These are phyloP conservation scores for Campoletis raptor DNA, from an alignment of 2,888 invertebrate species.

Conservation along the genomic window DNA sequence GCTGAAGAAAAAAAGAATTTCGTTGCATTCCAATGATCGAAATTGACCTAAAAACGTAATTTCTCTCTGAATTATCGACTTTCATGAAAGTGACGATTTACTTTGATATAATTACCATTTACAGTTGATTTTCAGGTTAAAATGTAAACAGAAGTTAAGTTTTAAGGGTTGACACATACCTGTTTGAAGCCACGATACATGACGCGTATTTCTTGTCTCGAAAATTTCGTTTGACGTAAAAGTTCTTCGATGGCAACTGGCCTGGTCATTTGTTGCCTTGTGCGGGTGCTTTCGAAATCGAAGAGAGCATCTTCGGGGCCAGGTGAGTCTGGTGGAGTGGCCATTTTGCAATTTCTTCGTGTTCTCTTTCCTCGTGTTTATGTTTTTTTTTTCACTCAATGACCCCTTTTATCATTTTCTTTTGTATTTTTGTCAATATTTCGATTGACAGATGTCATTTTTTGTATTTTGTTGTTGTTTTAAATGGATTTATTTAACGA, in stretches of 20 bases:
- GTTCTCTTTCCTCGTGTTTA: not conserved
- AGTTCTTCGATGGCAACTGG: constrained; percentile 96
- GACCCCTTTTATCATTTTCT: not conserved
- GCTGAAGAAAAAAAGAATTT: too few relatives aligned
- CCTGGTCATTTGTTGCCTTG: constrained; percentile 90
- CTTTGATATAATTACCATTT: not conserved
- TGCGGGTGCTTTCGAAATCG: constrained; percentile 92
- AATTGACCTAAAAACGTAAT: too few relatives aligned
- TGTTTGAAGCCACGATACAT: constrained; percentile 99
- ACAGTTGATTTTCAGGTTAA: not conserved
- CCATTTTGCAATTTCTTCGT: constrained; percentile 86
- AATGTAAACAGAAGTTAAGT: not conserved
- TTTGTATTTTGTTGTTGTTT: not conserved
- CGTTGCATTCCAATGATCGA: too few relatives aligned
- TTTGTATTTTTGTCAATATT: not conserved
- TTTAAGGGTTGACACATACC: constrained; percentile 85
- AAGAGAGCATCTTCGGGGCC: constrained; percentile 93
- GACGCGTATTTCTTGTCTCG: constrained; percentile 97
- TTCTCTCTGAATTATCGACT: not conserved
- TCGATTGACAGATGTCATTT: not conserved
- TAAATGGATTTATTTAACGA: not conserved
- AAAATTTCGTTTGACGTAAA: constrained; percentile 97
- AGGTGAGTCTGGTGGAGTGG: constrained; percentile 94
- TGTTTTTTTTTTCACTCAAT: not conserved
- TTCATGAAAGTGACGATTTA: not conserved